These are phyloP conservation scores for Chrysolina oricalcia DNA, from an alignment of 2,888 invertebrate species.

Conservation along the genomic window DNA sequence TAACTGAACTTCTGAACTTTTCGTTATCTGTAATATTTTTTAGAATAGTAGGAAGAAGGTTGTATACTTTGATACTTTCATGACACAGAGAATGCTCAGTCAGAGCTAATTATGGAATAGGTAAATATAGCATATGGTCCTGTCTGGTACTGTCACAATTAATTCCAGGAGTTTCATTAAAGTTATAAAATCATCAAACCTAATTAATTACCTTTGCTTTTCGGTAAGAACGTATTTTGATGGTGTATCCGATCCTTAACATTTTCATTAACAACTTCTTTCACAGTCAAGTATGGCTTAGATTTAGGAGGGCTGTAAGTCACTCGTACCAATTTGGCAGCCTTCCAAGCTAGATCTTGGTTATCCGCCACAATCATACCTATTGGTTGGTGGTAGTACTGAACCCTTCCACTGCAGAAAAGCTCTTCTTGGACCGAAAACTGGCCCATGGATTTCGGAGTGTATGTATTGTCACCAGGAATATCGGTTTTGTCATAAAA, in stretches of 20 bases:
- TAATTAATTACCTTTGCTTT: too few species aligned
- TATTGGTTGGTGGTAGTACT: slow-evolving; percentile 83
- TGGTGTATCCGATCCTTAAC: slow-evolving; percentile 70
- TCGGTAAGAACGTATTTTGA: slow-evolving; percentile 67
- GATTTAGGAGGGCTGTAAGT: slow-evolving; percentile 72
- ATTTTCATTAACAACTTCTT: slow-evolving; percentile 73
- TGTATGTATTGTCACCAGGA: slow-evolving; percentile 80
- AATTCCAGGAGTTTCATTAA: too few species aligned
- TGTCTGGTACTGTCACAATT: too few species aligned
- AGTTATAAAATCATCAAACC: too few species aligned
- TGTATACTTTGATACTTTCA: too few species aligned
- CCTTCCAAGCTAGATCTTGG: slow-evolving; percentile 75
- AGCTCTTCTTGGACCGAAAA: slow-evolving; percentile 70
- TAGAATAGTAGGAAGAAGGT: too few species aligned
- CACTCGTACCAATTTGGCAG: slow-evolving; percentile 76
- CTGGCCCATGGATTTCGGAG: slow-evolving; percentile 60
- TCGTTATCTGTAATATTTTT: too few species aligned
- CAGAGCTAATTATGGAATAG: too few species aligned
- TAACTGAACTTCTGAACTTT: too few species aligned
- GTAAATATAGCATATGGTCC: too few species aligned
- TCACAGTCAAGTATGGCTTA: slow-evolving; percentile 71
- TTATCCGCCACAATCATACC: slow-evolving; percentile 82
- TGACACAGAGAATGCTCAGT: too few species aligned
- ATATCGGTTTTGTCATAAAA: slow-evolving; percentile 80
- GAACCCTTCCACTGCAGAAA: slow-evolving; percentile 73